Base-by-base conservation (phyloP, 1,140 invertebrate genomes). In the Euwallacea fornicatus region DNA sequence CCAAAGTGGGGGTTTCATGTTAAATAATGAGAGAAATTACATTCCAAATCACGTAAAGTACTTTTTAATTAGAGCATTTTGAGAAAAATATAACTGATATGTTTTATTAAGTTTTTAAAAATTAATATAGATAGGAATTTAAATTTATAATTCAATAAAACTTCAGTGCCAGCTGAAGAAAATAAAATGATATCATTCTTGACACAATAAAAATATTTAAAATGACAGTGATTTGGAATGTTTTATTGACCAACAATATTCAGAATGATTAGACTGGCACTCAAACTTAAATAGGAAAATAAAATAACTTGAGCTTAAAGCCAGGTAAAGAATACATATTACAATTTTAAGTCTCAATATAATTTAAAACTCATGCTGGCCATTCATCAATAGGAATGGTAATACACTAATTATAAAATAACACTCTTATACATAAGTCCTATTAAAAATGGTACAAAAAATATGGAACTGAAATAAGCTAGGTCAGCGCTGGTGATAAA, bases 1-100 rank as follows among this genome's bases (percentile, higher is more conserved):
- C 1, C 21, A 47, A 73, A 71, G 72, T 75, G 73, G 70, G 76
- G 76, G 73, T 46, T 42, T 76, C 71, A 74, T 76, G 68, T 76
- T 76, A 64, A 54, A 75, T 77, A 76, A 72, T 70, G 54, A 16
- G 41, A 16, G 50, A 44, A 72, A 47, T 41, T 58, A 67, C 65
- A 67, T 58, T 67, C 65, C 65, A 67, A 67, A 67, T 67, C 65
- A 67, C 65, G 4, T 33, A 33, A 33, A 33, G 21, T 4, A 33
- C 21, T 62, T 50, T 50, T 0, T 6, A 50, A 13, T 50, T 50
- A 13, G 33, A 10, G 41, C 41, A 56, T 11, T 56, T 60, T 60
- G 9, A 41, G n/a, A 50, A 50, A 10, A 60, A 60, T 41, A 60
- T 11, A 33, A 33, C 0, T 65, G 33, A 53, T 21, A 7, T 8